These are phyloP conservation scores for Agriopis marginaria DNA, from an alignment of 2,888 invertebrate genomes.

Conservation along the genomic window DNA sequence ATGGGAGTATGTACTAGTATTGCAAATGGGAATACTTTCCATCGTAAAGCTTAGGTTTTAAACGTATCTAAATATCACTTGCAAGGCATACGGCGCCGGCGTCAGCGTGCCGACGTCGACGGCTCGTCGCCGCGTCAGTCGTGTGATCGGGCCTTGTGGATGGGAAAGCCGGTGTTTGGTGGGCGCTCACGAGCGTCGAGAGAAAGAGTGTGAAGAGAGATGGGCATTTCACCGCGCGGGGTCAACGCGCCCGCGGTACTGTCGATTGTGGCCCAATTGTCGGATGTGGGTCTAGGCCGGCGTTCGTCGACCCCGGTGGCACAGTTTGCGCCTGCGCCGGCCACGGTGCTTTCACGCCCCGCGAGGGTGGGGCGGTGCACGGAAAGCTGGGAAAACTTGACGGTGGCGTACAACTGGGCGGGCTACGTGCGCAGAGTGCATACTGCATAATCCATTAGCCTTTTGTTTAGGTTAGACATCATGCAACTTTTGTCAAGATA, in stretches of 20 bases:
- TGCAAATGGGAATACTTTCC: conserved; percentile 15
- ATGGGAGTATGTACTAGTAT: not conserved
- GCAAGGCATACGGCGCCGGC: conserved; percentile 28
- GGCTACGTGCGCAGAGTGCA: conserved; percentile 18
- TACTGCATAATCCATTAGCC: not conserved
- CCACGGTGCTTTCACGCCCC: conserved; percentile 82
- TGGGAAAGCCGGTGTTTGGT: conserved; percentile 70
- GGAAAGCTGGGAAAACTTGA: conserved; percentile 78
- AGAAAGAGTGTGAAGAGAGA: conserved; percentile 85
- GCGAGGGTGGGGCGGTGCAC: conserved; percentile 68
- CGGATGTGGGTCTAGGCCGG: conserved; percentile 86
- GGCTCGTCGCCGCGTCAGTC: conserved; percentile 41
- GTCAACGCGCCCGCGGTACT: conserved; percentile 84
- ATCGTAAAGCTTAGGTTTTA: conserved; percentile 13
- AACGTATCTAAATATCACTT: conserved; percentile 7
- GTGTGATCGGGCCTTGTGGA: conserved; percentile 42
- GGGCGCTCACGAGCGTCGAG: conserved; percentile 63
- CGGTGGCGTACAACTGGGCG: conserved; percentile 38
- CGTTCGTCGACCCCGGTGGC: conserved; percentile 85
- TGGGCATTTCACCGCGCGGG: conserved; percentile 84
- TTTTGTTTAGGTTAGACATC: not conserved
- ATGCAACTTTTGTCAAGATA: not conserved
- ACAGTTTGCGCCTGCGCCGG: conserved; percentile 81
- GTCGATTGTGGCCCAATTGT: conserved; percentile 86
- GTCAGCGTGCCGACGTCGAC: conserved; percentile 39